phyloP scores from a whole-genome alignment of 2,888 invertebrate species.

The Thelaira solivaga region DNA sequence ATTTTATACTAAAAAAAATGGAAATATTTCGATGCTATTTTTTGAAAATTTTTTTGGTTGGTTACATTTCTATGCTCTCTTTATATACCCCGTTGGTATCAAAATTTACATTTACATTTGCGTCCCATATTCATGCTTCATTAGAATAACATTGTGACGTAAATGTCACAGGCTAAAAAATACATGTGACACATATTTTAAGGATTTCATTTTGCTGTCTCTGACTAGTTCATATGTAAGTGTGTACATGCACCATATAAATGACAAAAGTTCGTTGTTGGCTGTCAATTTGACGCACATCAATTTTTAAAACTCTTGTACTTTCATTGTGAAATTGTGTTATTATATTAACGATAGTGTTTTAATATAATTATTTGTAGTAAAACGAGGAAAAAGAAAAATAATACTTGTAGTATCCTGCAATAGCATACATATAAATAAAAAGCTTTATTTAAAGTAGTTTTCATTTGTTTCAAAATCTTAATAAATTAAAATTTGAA shows the following conservation, averaged over 20 bases:
- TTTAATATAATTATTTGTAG: constrained; percentile 34
- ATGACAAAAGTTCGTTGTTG: constrained; percentile 47
- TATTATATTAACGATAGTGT: constrained; percentile 37
- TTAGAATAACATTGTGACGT: constrained; percentile 2
- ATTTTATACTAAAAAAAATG: too few species aligned
- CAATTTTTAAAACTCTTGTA: constrained; percentile 21
- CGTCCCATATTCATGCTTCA: neutral
- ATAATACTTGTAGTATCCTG: too few species aligned
- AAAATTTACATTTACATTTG: constrained; percentile 23
- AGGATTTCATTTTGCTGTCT: neutral
- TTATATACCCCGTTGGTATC: constrained; percentile 19
- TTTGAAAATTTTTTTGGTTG: neutral
- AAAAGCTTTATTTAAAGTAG: too few species aligned
- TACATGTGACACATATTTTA: constrained; percentile 41
- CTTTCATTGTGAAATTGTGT: constrained; percentile 16
- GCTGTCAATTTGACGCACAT: constrained; percentile 50
- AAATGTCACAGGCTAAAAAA: constrained; percentile 27
- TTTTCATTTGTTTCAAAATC: too few species aligned
- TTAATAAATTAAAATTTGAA: too few species aligned
- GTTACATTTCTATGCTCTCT: neutral
- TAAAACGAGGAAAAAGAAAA: too few species aligned
- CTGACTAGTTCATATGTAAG: constrained; percentile 8
- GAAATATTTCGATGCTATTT: neutral
- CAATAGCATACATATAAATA: too few species aligned
- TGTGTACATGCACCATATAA: too few species aligned